These are phyloP conservation scores for Myocastor coypus DNA, from an alignment of 2,113 vertebrate genomes.

Conservation along the genomic window DNA sequence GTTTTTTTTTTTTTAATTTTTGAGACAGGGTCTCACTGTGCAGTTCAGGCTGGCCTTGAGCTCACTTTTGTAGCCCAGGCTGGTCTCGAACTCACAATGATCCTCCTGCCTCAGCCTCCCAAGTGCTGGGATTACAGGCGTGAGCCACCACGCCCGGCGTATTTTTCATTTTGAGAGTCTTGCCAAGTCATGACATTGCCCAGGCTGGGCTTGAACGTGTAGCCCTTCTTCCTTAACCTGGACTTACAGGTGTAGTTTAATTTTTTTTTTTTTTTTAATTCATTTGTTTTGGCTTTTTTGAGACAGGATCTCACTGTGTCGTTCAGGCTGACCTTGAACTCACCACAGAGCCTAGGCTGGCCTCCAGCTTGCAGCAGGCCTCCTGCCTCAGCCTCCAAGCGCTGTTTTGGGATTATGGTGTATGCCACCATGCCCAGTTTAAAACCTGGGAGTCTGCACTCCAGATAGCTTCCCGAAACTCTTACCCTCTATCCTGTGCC, in stretches of 20 bases:
- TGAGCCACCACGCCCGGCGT: too few relatives aligned
- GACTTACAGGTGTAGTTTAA: neutral
- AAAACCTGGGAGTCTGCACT: neutral
- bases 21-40: too few relatives aligned
- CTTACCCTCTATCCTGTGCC: neutral
- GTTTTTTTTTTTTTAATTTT: too few relatives aligned
- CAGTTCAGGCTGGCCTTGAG: too few relatives aligned
- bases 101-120: too few relatives aligned
- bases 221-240: neutral
- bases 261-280: neutral
- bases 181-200: neutral
- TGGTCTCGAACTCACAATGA: too few relatives aligned
- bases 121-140: too few relatives aligned
- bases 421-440: neutral
- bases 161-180: neutral
- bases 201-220: neutral
- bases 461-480: neutral
- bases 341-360: neutral
- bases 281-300: neutral
- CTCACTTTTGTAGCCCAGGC: too few relatives aligned
- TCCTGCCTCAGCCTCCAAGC: neutral
- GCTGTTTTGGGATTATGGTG: neutral
- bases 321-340: neutral
- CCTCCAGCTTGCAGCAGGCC: neutral
- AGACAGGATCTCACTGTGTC: neutral